Evolutionary conservation across 2,888 invertebrate genomes (phyloP), one percentile per base, ranked within the genome.

Genomic region (Amorpha juglandis): DNA sequence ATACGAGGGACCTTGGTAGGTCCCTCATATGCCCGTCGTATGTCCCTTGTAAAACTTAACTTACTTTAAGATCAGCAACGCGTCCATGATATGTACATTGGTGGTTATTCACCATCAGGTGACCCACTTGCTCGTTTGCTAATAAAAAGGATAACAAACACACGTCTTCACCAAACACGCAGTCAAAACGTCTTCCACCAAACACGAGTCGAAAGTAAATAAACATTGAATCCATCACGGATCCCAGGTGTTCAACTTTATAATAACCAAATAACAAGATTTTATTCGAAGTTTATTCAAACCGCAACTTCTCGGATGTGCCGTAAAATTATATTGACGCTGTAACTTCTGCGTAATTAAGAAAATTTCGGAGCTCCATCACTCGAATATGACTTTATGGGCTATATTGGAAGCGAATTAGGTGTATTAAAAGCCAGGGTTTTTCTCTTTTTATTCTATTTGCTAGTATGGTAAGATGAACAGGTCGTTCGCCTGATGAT

Each of bases 311-410:
- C 33, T n/a, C n/a, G 27, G 33, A 12, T 21, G n/a, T 33, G 1
- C 58, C 11, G 19, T 42, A 16, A 19, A 58, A 42, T 58, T 58
- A 58, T 38, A 12, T 19, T 12, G 19, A 52, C 33, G 52, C 27
- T 14, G 6, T 52, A 52, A 52, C 52, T 52, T 52, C 9, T 11
- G 3, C 12, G 42, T 58, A 58, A 58, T 58, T 58, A 58, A 38
- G 58, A 50, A 50, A 50, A 42, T 21, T 58, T 58, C 1, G 42
- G 58, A 58, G 19, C 19, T 42, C 58, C 55, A 16, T 55, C 38
- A 16, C 16, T 58, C 19, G 12, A 58, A n/a, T 35, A 53, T 55
- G 35, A 55, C 35, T 35, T 58, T 58, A 50, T 19, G 19, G 19
- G 19, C 19, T 11, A 19, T 19, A 19, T 50, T 50, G 50, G 50